These are phyloP conservation scores for Drosophila flavopinicola DNA, from an alignment of 2,888 invertebrate species.

Conservation along the genomic window DNA sequence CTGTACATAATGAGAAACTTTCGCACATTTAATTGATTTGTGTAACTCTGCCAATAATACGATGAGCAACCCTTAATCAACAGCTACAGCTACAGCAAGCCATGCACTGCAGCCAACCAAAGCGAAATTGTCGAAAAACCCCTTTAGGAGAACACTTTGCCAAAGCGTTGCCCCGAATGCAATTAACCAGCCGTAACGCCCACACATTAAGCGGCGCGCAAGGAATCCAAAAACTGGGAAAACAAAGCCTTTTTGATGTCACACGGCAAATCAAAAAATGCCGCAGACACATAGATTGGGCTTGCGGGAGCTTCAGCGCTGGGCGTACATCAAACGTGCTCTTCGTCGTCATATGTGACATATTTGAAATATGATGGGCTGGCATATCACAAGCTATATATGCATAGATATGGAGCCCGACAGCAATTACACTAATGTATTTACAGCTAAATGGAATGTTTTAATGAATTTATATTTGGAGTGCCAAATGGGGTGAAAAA, in stretches of 20 bases:
- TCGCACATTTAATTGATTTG: conserved; percentile 59
- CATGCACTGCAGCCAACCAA: conserved; percentile 12
- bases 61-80: conserved; percentile 53
- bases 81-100: conserved; percentile 48
- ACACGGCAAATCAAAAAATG: conserved; percentile 45
- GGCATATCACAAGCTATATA: conserved; percentile 28
- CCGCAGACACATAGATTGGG: conserved; percentile 9
- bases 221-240: conserved; percentile 39
- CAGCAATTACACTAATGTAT: conserved; percentile 72
- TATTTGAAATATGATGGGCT: conserved; percentile 65
- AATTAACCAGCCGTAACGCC: conserved; percentile 76
- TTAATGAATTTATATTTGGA: conserved; percentile 71
- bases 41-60: conserved; percentile 32
- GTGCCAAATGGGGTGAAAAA: conserved; percentile 40
- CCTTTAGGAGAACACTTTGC: conserved; percentile 35
- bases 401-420: conserved; percentile 28
- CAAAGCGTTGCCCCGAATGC: conserved; percentile 58
- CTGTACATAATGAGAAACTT: not conserved
- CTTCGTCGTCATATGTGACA: conserved; percentile 65
- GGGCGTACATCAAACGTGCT: conserved; percentile 53
- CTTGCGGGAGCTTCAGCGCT: not conserved
- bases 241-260: conserved; percentile 71
- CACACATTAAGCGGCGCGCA: conserved; percentile 60
- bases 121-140: conserved; percentile 17
- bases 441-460: conserved; percentile 73